Percentiles rank a stretch among this genome's conserved stretches.
Evolutionary conservation across 2,888 invertebrate genomes (phyloP).

Genomic region (Drosophila borborema): DNA sequence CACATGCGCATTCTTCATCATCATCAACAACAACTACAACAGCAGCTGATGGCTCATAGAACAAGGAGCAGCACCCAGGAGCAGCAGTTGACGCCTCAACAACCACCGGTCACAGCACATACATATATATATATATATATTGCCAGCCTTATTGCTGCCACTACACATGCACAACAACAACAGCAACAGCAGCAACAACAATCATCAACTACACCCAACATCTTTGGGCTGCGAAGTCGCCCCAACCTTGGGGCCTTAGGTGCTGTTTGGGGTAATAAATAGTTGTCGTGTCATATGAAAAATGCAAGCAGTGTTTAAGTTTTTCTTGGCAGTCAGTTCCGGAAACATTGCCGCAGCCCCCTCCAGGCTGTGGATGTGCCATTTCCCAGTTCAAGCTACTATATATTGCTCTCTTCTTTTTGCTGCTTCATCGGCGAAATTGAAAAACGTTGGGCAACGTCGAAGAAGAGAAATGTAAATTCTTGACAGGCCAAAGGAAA

Average conservation of each 20-base stretch:
- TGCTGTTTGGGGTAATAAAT: conserved; percentile 60
- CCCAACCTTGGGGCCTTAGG: conserved; percentile 34
- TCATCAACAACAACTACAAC: conserved; percentile 47
- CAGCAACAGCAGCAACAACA: conserved; percentile 18
- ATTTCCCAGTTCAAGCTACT: conserved; percentile 37
- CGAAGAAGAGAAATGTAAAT: conserved; percentile 41
- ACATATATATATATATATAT: not conserved
- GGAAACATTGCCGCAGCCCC: conserved; percentile 18
- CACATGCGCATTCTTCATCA: conserved; percentile 78
- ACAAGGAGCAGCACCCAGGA: conserved; percentile 22
- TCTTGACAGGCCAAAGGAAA: conserved; percentile 30
- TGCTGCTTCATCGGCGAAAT: conserved; percentile 74
- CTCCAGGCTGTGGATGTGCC: conserved; percentile 39
- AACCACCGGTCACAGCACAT: conserved; percentile 54
- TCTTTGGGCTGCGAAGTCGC: conserved; percentile 44
- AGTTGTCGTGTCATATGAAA: conserved; percentile 77
- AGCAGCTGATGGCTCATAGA: conserved; percentile 12
- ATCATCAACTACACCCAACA: conserved; percentile 31
- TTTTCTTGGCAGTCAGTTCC: conserved; percentile 47
- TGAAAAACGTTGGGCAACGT: conserved; percentile 55
- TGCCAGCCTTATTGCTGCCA: conserved; percentile 65
- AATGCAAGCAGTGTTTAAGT: conserved; percentile 78
- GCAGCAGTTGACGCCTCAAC: conserved; percentile 40
- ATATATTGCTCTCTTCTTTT: conserved; percentile 27
- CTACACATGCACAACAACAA: conserved; percentile 48